phyloP scores from a whole-genome alignment of 2,797 vertebrate genomes.

The Percopsis omiscomaycus region DNA sequence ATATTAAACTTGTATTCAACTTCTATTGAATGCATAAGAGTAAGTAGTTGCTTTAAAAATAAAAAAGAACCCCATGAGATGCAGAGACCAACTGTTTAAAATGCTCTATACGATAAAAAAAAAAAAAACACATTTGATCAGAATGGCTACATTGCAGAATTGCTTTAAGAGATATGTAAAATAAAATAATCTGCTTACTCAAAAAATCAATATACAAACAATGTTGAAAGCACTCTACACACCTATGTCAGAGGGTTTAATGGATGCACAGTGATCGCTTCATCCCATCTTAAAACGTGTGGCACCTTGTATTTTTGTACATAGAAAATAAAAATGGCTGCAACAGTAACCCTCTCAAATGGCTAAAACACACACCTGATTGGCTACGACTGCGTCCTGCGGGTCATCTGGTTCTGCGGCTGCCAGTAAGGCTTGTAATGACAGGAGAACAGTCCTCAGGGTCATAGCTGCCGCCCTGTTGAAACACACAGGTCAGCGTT shows the following conservation, averaged over 20 bases:
- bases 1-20: not conserved
- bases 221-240: not conserved
- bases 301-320: too few species aligned
- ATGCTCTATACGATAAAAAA: too few species aligned
- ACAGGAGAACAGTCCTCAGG: constrained; percentile 94
- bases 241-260: too few species aligned
- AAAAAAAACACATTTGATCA: too few species aligned
- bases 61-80: too few species aligned
- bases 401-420: constrained; percentile 98
- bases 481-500: not conserved
- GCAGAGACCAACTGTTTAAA: too few species aligned
- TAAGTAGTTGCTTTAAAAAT: not conserved
- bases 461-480: constrained; percentile 97
- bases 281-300: too few species aligned
- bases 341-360: not conserved
- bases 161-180: too few species aligned
- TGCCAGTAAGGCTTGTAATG: constrained; percentile 95
- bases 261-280: too few species aligned
- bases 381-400: constrained; percentile 97
- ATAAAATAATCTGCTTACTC: too few species aligned
- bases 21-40: not conserved
- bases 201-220: not conserved
- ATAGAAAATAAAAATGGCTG: too few species aligned
- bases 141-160: too few species aligned
- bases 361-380: constrained; percentile 83